Conservation (phyloP, 2,888 invertebrate species). For the Phrixothrix hirtus region DNA sequence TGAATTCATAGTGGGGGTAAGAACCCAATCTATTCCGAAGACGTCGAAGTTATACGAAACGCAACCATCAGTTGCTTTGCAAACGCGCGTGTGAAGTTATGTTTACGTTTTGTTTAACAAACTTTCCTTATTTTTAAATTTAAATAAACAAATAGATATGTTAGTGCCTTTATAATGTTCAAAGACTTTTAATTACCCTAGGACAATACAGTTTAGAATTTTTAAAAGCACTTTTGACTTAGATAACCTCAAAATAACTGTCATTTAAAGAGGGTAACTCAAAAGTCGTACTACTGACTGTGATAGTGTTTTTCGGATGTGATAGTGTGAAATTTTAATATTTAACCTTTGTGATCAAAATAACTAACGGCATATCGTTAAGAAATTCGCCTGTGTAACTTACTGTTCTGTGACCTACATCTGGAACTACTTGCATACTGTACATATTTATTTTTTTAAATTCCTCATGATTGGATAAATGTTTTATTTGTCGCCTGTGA, state of each 20-base stretch:
- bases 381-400: constrained; percentile 18
- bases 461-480: constrained; percentile 6
- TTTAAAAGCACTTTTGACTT: constrained; percentile 9
- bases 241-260: constrained; percentile 27
- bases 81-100: constrained; percentile 35
- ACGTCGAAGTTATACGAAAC: constrained; percentile 9
- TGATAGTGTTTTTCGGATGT: constrained; percentile 26
- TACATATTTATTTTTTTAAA: neutral
- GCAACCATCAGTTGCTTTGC: constrained; percentile 39
- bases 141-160: too few species aligned
- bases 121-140: constrained; percentile 33
- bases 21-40: constrained; percentile 11
- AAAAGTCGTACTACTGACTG: constrained; percentile 13
- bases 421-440: constrained; percentile 2
- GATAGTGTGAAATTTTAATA: constrained; percentile 11
- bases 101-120: constrained; percentile 35
- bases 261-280: constrained; percentile 8
- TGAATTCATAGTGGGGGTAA: constrained; percentile 2
- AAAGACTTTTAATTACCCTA: neutral
- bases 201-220: constrained; percentile 1
- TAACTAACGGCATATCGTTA: constrained; percentile 12
- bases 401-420: constrained; percentile 29
- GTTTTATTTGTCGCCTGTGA: neutral
- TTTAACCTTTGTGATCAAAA: constrained; percentile 4
- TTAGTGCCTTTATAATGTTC: constrained; percentile 19